phyloP scores from a whole-genome alignment of 2,888 invertebrate genomes.

The Phaedon cochleariae region DNA sequence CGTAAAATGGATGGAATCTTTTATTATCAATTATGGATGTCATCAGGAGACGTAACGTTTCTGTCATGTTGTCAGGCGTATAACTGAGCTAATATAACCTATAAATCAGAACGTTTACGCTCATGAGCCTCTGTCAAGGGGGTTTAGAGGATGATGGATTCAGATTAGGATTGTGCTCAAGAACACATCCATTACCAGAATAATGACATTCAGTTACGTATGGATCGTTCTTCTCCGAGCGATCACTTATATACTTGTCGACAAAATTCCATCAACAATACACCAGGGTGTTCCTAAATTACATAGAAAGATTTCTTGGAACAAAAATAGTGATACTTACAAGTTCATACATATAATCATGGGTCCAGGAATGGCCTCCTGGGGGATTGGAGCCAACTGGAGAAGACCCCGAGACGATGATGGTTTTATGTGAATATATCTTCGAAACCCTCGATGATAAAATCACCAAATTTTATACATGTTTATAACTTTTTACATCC shows the following conservation, averaged over 20 bases:
- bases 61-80: background rate
- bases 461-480: no score
- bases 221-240: background rate
- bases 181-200: background rate
- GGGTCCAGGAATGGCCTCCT: no score
- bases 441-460: no score
- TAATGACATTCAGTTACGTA: background rate
- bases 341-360: no score
- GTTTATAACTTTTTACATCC: no score
- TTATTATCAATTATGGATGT: background rate
- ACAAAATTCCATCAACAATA: no score
- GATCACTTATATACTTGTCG: background rate
- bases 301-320: no score
- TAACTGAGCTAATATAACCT: background rate
- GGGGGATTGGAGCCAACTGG: no score
- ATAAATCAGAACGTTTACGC: background rate
- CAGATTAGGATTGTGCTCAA: background rate
- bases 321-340: no score
- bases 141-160: background rate
- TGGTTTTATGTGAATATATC: no score
- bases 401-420: no score
- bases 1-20: background rate
- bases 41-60: background rate
- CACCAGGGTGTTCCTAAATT: no score
- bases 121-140: background rate